Evolutionary conservation across 2,888 invertebrate species (phyloP), one percentile per base, ranked within the genome.

Genomic region (Cecidostiba fungosa): DNA sequence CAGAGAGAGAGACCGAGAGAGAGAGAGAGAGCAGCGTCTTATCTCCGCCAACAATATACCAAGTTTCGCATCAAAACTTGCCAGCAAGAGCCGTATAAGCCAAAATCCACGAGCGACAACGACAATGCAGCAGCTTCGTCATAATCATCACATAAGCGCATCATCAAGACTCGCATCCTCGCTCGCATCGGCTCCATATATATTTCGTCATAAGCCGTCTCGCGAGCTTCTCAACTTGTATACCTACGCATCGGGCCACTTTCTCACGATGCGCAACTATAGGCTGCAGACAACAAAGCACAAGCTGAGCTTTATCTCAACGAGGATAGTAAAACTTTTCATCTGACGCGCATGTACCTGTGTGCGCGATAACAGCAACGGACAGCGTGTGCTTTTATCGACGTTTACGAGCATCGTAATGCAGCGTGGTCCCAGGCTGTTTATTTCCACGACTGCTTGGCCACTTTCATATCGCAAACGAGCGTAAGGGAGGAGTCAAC

Each of bases 351-450:
- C 2, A 32, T 32, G 32, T 72, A 83, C 72, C 84, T 84, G 84
- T 10, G 36, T 16, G 32, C 66, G 50, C 50, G 84, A 78, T 84
- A 82, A 82, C 77, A 54, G 50, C 16, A 19, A 4, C 70, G 29
- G 12, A 1, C 26, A 66, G 29, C 62, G 50, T 54, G 23, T 59
- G 69, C 77, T 47, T 69, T 84, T 84, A 84, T 84, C 74, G 84
- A 79, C 84, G 66, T 84, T 84, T 84, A 84, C 78, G 73, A 78
- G 84, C 32, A 79, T 66, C 78, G 74, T 74, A 79, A 84, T 83
- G 77, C 72, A 72, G 72, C 83, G 12, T 10, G 19, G 70, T 32
- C 29, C 32, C 16, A 39, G 32, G 59, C 72, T 59, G 73, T 79
- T 77, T 77, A 83, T 77, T 83, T 77, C 32, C 62, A 16, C 32